Percentiles rank a stretch among this genome's conserved stretches.
phyloP scores from a whole-genome alignment of 2,888 invertebrate genomes.

The Microctonus hyperodae region DNA sequence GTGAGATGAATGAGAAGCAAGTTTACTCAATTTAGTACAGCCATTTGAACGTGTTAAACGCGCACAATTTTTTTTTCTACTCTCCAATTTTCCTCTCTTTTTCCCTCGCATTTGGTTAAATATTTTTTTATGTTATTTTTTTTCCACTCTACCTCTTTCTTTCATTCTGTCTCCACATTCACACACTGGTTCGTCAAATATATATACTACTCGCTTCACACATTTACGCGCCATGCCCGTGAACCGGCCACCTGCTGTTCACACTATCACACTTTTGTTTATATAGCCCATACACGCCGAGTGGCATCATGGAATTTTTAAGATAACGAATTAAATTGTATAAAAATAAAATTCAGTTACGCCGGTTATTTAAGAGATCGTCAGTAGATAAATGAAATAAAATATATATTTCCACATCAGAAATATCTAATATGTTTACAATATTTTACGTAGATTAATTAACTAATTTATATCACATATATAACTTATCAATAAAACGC shows the following conservation, averaged over 20 bases:
- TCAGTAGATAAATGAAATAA: too few relatives aligned
- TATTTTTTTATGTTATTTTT: neutral
- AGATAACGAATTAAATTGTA: conserved; percentile 12
- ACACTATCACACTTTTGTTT: conserved; percentile 51
- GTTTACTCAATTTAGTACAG: conserved; percentile 27
- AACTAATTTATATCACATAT: too few relatives aligned
- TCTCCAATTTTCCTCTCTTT: conserved; percentile 18
- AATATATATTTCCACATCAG: too few relatives aligned
- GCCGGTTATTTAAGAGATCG: too few relatives aligned
- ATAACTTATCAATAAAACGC: too few relatives aligned
- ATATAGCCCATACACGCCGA: conserved; percentile 46
- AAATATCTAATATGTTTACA: too few relatives aligned
- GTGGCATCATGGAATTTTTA: conserved; percentile 19
- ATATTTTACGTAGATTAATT: too few relatives aligned
- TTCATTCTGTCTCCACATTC: conserved; percentile 25
- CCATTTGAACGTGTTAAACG: conserved; percentile 22
- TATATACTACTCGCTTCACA: conserved; percentile 41
- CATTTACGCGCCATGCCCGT: conserved; percentile 43
- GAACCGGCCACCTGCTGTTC: conserved; percentile 54
- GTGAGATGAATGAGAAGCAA: conserved; percentile 23
- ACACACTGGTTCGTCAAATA: conserved; percentile 42
- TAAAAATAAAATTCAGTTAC: neutral
- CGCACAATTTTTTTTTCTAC: conserved; percentile 19
- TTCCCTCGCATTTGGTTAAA: neutral
- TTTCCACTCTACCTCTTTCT: neutral